Base-by-base conservation (phyloP, 1,140 invertebrate genomes). In the Linepithema humile region DNA sequence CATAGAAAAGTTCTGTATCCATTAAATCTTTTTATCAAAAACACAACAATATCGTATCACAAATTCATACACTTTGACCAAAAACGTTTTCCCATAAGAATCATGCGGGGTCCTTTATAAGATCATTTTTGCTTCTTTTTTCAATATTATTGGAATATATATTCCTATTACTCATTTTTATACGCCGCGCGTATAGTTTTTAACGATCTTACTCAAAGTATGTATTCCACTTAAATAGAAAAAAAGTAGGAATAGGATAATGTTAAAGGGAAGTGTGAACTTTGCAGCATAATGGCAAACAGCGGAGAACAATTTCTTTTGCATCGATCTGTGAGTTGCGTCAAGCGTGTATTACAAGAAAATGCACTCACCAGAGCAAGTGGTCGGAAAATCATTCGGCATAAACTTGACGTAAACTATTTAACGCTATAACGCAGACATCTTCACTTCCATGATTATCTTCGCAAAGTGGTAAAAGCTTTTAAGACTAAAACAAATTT, bases 361-460 rank as follows among this genome's bases (percentile, higher is more conserved):
- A 82, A 72, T 72, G 67, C 77, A 82, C 77, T 82, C 23, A 59
- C 53, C n/a, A 50, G 45, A 23, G 50, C 50, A 82, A 82, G 38
- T 72, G 65, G 23, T 70, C 53, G 50, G 77, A 72, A 82, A 82
- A 82, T 72, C 50, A 45, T 43, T 72, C 35, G 23, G 69, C 67
- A 59, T 70, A 70, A 57, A 40, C 9, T 70, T 72, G 38, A 6
- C 50, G 12, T 72, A 70, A 72, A 55, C 35, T 6, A 59, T 72
- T 82, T 82, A 57, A 70, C 6, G 3, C 9, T 57, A 57, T 55
- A 59, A 70, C 29, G 20, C 62, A 40, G 38, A 57, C 48, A 70
- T 80, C 0, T 55, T n/a, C 26, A 17, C 15, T 48, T 26, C 20
- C 7, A 40, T 23, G 7, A 50, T 26, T 48, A 20, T 65, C 15